Conservation (phyloP, 1,140 invertebrate genomes). For the Coptotermes formosanus region DNA sequence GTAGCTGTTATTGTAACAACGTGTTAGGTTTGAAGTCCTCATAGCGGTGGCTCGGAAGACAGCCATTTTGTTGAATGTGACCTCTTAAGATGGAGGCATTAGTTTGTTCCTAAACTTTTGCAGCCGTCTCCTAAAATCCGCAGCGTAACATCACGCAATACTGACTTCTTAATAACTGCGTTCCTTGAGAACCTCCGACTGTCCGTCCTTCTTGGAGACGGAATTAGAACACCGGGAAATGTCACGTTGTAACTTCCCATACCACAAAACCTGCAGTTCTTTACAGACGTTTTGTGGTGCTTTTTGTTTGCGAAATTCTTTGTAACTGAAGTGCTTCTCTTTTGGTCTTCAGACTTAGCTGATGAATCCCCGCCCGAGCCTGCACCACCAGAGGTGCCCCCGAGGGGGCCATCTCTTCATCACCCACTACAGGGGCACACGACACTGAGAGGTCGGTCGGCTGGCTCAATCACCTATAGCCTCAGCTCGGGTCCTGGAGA, state of each 20-base stretch:
- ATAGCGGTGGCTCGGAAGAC: no score
- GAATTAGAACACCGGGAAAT: no score
- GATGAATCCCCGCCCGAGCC: slow-evolving; percentile 70
- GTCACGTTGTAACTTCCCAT: neutral
- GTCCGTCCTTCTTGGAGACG: no score
- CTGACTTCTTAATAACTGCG: no score
- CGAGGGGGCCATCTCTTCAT: slow-evolving; percentile 66
- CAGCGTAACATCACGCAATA: no score
- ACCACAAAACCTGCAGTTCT: neutral
- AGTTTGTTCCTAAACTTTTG: no score
- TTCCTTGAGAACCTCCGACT: no score
- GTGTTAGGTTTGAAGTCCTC: no score
- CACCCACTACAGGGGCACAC: slow-evolving; percentile 27
- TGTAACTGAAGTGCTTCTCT: neutral
- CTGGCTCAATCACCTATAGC: neutral
- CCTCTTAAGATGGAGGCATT: no score
- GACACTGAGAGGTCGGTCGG: slow-evolving; percentile 22
- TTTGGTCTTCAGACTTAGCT: slow-evolving; percentile 51
- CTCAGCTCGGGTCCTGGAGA: slow-evolving; percentile 8
- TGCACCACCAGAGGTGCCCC: slow-evolving; percentile 70
- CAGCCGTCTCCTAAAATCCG: no score
- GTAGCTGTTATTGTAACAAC: no score
- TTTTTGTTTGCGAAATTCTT: neutral
- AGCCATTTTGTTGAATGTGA: no score
- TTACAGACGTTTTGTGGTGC: neutral